Evolutionary conservation across 2,113 vertebrate species (phyloP).

Genomic region (Labeo catla): DNA sequence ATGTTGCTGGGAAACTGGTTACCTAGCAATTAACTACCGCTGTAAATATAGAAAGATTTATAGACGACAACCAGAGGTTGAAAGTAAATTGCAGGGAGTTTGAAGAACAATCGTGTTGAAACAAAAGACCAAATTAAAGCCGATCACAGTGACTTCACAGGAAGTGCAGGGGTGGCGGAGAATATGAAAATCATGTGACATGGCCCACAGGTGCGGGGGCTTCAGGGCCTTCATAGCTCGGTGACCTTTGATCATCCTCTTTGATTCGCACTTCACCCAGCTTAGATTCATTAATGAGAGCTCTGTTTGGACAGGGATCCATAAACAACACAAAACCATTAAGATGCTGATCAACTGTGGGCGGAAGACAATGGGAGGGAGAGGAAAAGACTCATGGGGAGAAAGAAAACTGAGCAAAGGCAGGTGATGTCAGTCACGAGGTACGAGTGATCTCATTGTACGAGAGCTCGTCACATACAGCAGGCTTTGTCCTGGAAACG

Average conservation of each 20-base stretch:
- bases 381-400: neutral
- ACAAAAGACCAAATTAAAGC: neutral
- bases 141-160: neutral
- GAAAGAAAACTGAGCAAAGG: neutral
- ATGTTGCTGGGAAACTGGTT: conserved; percentile 17
- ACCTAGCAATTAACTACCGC: neutral
- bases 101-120: neutral
- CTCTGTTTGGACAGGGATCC: neutral
- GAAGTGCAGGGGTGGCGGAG: neutral
- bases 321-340: conserved; percentile 38
- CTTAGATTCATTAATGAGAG: conserved; percentile 37
- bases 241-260: conserved; percentile 48
- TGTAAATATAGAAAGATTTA: conserved; percentile 15
- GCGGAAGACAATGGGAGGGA: neutral
- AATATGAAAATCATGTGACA: conserved; percentile 1
- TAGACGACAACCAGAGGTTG: neutral
- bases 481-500: neutral
- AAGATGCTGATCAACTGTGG: conserved; percentile 48
- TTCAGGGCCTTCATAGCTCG: conserved; percentile 20
- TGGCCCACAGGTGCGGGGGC: neutral
- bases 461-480: neutral
- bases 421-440: neutral
- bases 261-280: conserved; percentile 4
- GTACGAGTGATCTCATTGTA: conserved; percentile 2
- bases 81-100: neutral